Conservation (phyloP, 1,140 invertebrate species). For the Leptinotarsa undecemlineata region DNA sequence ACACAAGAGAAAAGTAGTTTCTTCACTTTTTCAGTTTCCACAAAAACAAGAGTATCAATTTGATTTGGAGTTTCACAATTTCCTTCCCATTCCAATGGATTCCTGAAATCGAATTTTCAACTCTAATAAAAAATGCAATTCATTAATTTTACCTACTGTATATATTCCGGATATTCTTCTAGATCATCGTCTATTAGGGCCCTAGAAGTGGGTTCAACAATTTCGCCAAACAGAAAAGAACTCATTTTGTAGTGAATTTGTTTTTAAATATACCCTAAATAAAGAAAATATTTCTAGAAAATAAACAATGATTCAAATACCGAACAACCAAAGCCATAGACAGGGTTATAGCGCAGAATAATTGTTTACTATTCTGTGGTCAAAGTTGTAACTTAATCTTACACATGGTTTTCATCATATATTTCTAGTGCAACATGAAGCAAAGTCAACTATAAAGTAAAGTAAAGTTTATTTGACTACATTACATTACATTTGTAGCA, state of each 20-base stretch:
- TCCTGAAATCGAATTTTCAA: slow-evolving; percentile 30
- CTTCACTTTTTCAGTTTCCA: slow-evolving; percentile 42
- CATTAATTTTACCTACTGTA: slow-evolving; percentile 31
- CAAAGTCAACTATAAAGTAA: too few species aligned
- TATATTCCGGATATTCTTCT: slow-evolving; percentile 43
- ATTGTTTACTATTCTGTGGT: too few species aligned
- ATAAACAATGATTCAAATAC: too few species aligned
- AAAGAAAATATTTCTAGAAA: too few species aligned
- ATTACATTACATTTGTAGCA: too few species aligned
- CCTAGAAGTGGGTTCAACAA: slow-evolving; percentile 49
- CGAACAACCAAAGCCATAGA: too few species aligned
- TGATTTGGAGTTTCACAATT: slow-evolving; percentile 26
- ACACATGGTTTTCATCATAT: too few species aligned
- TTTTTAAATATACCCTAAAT: too few species aligned
- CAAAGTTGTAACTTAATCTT: too few species aligned
- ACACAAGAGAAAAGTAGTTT: slow-evolving; percentile 35
- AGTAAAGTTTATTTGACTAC: too few species aligned
- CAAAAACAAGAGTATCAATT: slow-evolving; percentile 43
- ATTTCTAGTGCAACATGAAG: too few species aligned
- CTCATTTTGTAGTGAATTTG: neutral
- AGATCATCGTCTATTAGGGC: slow-evolving; percentile 44
- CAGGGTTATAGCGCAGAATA: too few species aligned
- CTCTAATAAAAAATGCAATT: slow-evolving; percentile 13
- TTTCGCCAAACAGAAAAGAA: slow-evolving; percentile 47
- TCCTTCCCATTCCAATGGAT: slow-evolving; percentile 40